A percentile compares a stretch with the other conserved stretches of the same genome.
phyloP scores from a whole-genome alignment of 1,140 invertebrate genomes.

The Drosophila nigromelanica region DNA sequence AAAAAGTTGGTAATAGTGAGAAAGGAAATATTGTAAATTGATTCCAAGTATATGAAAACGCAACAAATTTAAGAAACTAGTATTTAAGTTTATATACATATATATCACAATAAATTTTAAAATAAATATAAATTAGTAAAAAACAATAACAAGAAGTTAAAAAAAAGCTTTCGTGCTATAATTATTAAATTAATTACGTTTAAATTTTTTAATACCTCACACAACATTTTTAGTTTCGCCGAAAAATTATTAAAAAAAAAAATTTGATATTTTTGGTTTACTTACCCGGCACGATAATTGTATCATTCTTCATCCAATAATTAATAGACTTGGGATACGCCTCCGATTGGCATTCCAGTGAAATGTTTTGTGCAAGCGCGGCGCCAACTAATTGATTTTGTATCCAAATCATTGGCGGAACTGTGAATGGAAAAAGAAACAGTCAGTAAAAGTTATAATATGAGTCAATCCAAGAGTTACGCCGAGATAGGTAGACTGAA shows the following conservation, averaged over 20 bases:
- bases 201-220: no score
- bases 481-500: not conserved
- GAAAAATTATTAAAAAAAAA: no score
- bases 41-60: no score
- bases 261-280: no score
- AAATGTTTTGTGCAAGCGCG: conserved; percentile 88
- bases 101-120: no score
- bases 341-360: conserved; percentile 93
- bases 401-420: conserved; percentile 93
- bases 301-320: conserved; percentile 92
- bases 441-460: conserved; percentile 17
- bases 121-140: no score
- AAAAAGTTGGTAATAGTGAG: not conserved
- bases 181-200: not conserved
- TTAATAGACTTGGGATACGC: conserved; percentile 94
- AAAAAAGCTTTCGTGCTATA: no score
- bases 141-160: no score
- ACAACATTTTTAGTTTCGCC: no score
- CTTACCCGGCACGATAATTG: conserved; percentile 92
- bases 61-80: no score
- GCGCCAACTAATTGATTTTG: conserved; percentile 93
- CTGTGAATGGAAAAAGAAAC: conserved; percentile 84
- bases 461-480: not conserved
- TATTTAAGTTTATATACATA: no score
- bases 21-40: not conserved